phyloP scores from a whole-genome alignment of 2,113 vertebrate genomes.

The Podiceps cristatus region DNA sequence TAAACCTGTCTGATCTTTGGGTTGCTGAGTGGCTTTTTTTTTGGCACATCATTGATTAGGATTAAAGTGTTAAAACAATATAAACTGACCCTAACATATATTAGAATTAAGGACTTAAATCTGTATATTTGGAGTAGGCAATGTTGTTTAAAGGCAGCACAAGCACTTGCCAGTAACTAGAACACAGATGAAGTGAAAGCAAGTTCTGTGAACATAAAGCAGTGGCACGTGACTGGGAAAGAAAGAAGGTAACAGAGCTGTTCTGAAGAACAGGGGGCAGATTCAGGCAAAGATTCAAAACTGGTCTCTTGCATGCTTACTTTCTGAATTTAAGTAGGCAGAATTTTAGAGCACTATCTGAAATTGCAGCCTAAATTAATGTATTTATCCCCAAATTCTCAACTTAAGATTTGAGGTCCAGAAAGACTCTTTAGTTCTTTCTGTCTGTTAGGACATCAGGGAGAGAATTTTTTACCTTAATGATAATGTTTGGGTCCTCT shows the following conservation, averaged over 20 bases:
- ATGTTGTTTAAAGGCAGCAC: background rate
- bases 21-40: background rate
- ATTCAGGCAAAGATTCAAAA: background rate
- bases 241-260: background rate
- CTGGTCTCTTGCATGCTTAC: background rate
- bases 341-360: background rate
- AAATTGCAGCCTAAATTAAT: background rate
- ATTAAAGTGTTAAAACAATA: background rate
- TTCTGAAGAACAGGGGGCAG: background rate
- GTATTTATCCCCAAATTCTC: background rate
- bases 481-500: conserved; percentile 75
- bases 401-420: background rate
- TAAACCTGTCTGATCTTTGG: background rate
- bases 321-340: background rate
- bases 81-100: background rate
- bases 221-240: background rate
- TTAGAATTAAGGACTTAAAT: background rate
- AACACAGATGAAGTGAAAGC: background rate
- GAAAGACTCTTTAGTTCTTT: background rate
- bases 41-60: background rate
- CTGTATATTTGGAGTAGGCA: background rate
- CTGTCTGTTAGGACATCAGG: background rate
- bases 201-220: background rate
- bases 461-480: conserved; percentile 70
- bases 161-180: background rate